A percentile compares a stretch with the other conserved stretches of the same genome.
Conservation (phyloP, 2,113 vertebrate genomes). For the Anas platyrhynchos region DNA sequence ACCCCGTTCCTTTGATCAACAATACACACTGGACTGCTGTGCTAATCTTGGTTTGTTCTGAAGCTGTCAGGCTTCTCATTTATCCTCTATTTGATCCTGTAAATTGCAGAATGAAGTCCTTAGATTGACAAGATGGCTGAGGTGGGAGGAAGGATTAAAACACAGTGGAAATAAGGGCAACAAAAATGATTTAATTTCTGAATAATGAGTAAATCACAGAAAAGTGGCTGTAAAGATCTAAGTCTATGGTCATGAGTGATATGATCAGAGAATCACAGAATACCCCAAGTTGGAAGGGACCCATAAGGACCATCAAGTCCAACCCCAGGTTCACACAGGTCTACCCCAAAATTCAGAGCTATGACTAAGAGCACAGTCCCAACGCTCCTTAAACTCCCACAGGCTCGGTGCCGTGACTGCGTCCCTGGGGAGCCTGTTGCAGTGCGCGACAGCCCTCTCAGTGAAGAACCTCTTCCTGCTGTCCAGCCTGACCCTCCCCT, state of each 20-base stretch:
- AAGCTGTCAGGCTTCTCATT: background rate
- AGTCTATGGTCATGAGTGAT: background rate
- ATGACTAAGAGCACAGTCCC: no score
- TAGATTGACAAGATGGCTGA: background rate
- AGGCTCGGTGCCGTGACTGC: no score
- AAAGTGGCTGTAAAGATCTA: background rate
- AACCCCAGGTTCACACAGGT: no score
- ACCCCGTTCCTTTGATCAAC: background rate
- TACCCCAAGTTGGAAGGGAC: no score
- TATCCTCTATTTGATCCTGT: background rate
- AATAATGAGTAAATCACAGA: background rate
- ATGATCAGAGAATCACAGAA: no score
- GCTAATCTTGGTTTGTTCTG: background rate
- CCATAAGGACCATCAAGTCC: no score
- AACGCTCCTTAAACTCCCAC: no score
- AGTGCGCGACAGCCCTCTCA: no score
- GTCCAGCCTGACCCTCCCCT: no score
- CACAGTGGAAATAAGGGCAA: background rate
- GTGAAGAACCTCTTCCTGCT: no score
- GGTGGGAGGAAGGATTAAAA: background rate
- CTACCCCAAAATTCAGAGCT: no score
- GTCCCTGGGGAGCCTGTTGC: no score
- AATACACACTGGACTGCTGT: background rate
- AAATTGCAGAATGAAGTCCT: background rate
- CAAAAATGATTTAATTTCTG: background rate